Percentiles rank a stretch among this genome's conserved stretches.
phyloP scores from a whole-genome alignment of 2,113 vertebrate species.

The Chrysemys picta region DNA sequence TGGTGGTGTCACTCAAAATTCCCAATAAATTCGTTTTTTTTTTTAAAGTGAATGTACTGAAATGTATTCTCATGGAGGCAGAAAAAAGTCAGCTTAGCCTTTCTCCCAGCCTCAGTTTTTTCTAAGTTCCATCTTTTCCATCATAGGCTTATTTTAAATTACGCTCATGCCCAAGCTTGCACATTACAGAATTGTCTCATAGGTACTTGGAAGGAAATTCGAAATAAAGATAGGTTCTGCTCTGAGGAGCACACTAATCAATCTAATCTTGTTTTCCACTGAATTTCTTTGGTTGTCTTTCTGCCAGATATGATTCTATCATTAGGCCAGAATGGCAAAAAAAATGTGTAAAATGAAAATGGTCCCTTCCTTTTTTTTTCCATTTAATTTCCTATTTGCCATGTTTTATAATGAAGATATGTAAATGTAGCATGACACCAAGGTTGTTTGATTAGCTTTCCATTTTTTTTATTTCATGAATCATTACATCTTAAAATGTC shows the following conservation, averaged over 20 bases:
- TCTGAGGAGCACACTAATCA: conserved; percentile 59
- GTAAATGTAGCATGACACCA: background rate
- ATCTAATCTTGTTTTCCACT: conserved; percentile 62
- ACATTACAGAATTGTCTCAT: conserved; percentile 50
- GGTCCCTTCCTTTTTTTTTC: background rate
- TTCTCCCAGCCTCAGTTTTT: conserved; percentile 8
- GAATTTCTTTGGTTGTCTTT: conserved; percentile 46
- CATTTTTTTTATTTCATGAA: conserved; percentile 1
- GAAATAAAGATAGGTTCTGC: background rate
- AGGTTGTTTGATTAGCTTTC: background rate
- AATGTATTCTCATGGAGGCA: background rate
- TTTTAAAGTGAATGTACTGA: background rate
- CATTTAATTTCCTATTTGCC: background rate
- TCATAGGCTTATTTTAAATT: background rate
- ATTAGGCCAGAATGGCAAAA: background rate
- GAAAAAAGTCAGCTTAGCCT: background rate
- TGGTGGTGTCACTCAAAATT: background rate
- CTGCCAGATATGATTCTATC: conserved; percentile 38
- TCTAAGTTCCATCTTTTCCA: background rate
- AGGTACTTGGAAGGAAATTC: conserved; percentile 48
- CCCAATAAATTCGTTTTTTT: background rate
- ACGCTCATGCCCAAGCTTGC: background rate
- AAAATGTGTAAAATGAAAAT: background rate
- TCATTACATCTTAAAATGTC: background rate
- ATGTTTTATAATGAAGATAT: background rate